Base-by-base conservation (phyloP, 2,113 vertebrate genomes). In the Propithecus coquereli region DNA sequence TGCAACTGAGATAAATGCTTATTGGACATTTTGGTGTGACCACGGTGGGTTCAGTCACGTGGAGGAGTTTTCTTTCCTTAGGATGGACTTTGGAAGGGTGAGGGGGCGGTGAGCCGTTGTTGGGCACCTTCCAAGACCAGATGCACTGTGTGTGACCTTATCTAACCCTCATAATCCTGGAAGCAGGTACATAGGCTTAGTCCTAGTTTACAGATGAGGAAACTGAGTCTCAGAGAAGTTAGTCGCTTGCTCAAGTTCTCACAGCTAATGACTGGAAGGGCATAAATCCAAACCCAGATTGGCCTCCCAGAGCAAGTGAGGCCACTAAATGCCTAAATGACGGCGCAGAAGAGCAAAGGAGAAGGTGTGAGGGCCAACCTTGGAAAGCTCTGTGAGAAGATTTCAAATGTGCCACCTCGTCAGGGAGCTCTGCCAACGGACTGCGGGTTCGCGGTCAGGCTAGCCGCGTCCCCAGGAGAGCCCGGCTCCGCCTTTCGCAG, bases 401-500 rank as follows among this genome's bases (percentile, higher is more conserved):
- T 9, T 25, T 5, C 52, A 4, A 27, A 63, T 2, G 73, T 30
- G 1, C 0, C 6, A 0, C 50, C 20, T 4, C 22, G 11, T 2
- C 25, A 0, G 3, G 2, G 17, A 37, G 54, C 37, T 40, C 47
- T 30, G 20, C 1, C 0, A 3, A 1, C 0, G 54, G 22, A 8
- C 1, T 10, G 11, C 1, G 0, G 32, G 43, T 11, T 43, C 45
- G 11, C 34, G 0, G 34, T 37, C 54, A 9, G 5, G 8, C 27
- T 5, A 20, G 54, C 43, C 63, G 0, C 3, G 8, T 17, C 40
- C 59, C 16, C 2, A 23, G 6, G 34, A n/a, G 63, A 74, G 12
- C 37, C 30, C 9, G 45, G 43, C 37, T 80, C 30, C 16, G 0
- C 27, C 61, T 18, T 40, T 30, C 32, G 45, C 32, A 12, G 9